Conservation (phyloP, 2,113 vertebrate genomes). For the Pelvicachromis taeniatus region DNA sequence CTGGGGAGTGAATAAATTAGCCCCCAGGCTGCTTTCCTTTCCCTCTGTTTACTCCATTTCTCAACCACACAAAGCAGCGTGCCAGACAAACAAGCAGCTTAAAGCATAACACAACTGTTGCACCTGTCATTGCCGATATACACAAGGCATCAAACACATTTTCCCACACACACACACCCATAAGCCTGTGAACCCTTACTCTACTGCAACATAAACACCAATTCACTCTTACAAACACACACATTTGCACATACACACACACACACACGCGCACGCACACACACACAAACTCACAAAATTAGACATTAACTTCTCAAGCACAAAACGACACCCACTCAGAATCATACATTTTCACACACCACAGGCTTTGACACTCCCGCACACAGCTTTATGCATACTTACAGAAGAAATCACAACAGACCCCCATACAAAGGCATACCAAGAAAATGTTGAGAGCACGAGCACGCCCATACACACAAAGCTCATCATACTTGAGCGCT, state of each 20-base stretch:
- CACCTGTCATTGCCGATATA: conserved; percentile 66
- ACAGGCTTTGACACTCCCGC: not conserved
- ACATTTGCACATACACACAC: not conserved
- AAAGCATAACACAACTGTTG: conserved; percentile 70
- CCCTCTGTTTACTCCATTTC: conserved; percentile 70
- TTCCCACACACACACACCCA: conserved; percentile 8
- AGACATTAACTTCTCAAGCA: conserved; percentile 22
- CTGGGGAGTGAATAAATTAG: conserved; percentile 74
- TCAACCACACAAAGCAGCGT: conserved; percentile 66
- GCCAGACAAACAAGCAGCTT: conserved; percentile 65
- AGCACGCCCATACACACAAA: conserved; percentile 43
- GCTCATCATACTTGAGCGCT: conserved; percentile 55
- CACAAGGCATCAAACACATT: conserved; percentile 45
- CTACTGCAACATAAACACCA: not conserved
- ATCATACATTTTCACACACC: conserved; percentile 6
- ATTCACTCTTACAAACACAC: not conserved
- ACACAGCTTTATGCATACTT: not conserved
- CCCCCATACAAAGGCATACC: conserved; percentile 1
- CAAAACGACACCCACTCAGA: conserved; percentile 17
- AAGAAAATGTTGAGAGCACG: conserved; percentile 16
- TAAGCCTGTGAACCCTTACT: not conserved
- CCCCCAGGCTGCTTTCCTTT: conserved; percentile 65
- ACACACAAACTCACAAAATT: not conserved
- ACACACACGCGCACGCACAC: not conserved
- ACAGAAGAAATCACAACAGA: conserved; percentile 11